Conservation (phyloP, 2,797 vertebrate genomes). For the Takifugu ocellatus region DNA sequence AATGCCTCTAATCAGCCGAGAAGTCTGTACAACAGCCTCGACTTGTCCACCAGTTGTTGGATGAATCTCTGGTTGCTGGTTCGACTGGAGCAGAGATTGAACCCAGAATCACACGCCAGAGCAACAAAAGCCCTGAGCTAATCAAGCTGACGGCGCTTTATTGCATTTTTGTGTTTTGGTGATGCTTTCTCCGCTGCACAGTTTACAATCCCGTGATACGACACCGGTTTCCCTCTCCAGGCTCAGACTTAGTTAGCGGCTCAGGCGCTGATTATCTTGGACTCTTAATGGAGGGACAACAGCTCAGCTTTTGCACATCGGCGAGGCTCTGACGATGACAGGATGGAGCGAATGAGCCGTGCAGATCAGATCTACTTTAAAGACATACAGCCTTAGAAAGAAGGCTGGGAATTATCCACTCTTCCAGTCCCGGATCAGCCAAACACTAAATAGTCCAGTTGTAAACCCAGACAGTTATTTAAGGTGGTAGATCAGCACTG, state of each 20-base stretch:
- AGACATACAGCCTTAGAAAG: conserved; percentile 30
- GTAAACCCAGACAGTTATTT: conserved; percentile 37
- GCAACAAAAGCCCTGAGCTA: neutral
- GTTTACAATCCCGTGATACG: conserved; percentile 5
- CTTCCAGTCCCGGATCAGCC: conserved; percentile 50
- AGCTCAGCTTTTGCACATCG: conserved; percentile 58
- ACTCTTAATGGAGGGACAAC: conserved; percentile 57
- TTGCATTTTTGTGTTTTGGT: neutral
- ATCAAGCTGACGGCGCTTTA: neutral
- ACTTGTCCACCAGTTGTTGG: conserved; percentile 31
- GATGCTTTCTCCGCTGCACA: neutral
- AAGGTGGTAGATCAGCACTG: no score
- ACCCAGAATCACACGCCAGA: neutral
- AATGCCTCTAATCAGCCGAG: no score
- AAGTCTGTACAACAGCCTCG: conserved; percentile 21
- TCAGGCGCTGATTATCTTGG: conserved; percentile 11
- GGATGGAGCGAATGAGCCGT: conserved; percentile 3
- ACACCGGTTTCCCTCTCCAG: conserved; percentile 13
- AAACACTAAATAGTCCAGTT: conserved; percentile 45
- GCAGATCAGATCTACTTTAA: conserved; percentile 56
- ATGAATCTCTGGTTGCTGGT: conserved; percentile 6
- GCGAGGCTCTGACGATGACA: neutral
- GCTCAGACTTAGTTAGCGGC: neutral
- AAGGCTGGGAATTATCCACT: conserved; percentile 50
- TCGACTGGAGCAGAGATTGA: neutral